A percentile compares a stretch with the other conserved stretches of the same genome.
These are phyloP conservation scores for Tragelaphus eurycerus DNA, from an alignment of 2,797 vertebrate species.

Conservation along the genomic window DNA sequence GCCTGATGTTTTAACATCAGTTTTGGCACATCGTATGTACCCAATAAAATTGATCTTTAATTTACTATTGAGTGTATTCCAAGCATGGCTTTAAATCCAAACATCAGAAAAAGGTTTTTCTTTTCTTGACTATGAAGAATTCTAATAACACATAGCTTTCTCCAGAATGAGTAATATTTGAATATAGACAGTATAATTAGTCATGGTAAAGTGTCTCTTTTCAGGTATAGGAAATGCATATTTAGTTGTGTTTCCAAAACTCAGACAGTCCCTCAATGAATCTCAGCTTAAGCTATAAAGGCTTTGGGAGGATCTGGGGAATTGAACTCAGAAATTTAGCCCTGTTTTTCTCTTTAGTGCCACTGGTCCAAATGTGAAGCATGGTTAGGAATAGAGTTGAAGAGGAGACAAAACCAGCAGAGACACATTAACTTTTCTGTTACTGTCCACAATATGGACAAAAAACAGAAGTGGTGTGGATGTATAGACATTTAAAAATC, in stretches of 20 bases:
- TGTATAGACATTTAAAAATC: not conserved
- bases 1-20: not conserved
- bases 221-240: not conserved
- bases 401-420: not conserved
- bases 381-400: not conserved
- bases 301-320: not conserved
- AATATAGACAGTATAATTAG: not conserved
- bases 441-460: not conserved
- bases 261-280: not conserved
- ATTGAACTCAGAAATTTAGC: not conserved
- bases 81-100: not conserved
- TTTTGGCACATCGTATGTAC: not conserved
- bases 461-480: not conserved
- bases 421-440: not conserved
- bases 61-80: not conserved
- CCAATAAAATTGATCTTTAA: constrained; percentile 22
- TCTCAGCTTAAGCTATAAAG: not conserved
- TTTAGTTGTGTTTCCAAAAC: not conserved
- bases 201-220: not conserved
- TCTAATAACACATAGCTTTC: not conserved
- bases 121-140: not conserved
- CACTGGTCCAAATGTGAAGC: not conserved
- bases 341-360: not conserved
- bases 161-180: not conserved
- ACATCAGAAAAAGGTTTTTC: not conserved